Base-by-base conservation (phyloP, 2,797 vertebrate genomes). In the Salarias fasciatus region DNA sequence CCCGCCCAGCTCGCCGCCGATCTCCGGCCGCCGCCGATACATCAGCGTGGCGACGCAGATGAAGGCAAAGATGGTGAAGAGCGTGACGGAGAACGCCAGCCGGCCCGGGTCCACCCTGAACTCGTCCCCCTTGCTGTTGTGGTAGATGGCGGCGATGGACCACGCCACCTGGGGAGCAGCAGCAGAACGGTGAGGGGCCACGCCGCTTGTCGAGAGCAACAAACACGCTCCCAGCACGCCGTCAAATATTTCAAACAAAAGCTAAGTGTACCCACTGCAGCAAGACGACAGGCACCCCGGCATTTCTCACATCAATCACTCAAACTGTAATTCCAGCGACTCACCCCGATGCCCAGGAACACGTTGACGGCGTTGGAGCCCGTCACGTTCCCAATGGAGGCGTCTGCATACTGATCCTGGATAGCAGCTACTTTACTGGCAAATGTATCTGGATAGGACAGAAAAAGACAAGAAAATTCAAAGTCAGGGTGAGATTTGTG, bases 31-130 rank as follows among this genome's bases (percentile, higher is more conserved):
- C 89, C 98, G 94, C 73, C 98, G 95, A 87, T 99, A 98, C 91
- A 99, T 94, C 88, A 99, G 94, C 62, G 92, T 92, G 30, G 81
- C 95, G 73, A 99, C 95, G 52, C 80, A 91, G 92, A 99, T 95
- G 82, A 99, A 99, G 93, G 98, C 98, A 94, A 99, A 99, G 90
- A 99, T 98, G 92, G 98, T 99, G 93, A 98, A 99, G 91, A 99
- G 97, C 37, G 98, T 99, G 94, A 99, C 98, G 0, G 97, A 99
- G 93, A 99, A 99, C 83, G 98, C 97, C 89, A 99, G 89, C 0
- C 73, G 98, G 85, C 98, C 98, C 0, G 98, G 96, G 29, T 96
- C 91, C 83, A 99, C 98, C 79, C n/a, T 86, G 89, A 99, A 99
- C 35, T 94, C 86, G 11, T 89, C 52, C 66, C 95, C 96, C 0